These are phyloP conservation scores for Ormyrus pomaceus DNA, from an alignment of 2,888 invertebrate species.

Conservation along the genomic window DNA sequence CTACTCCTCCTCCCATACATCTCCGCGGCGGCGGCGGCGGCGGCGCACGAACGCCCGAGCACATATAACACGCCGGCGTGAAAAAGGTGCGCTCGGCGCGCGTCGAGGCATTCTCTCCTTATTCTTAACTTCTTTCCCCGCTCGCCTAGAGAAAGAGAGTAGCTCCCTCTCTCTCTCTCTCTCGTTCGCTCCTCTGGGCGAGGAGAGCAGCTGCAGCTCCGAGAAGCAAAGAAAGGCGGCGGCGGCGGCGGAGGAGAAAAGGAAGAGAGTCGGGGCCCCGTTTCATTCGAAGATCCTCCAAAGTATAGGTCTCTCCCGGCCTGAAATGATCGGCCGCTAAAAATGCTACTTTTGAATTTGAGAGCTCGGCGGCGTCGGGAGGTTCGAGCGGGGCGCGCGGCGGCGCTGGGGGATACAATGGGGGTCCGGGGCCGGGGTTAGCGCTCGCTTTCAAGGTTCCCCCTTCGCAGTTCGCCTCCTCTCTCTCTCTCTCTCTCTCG, in stretches of 20 bases:
- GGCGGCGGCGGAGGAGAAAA: background rate
- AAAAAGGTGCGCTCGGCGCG: background rate
- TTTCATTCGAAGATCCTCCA: slow-evolving; percentile 22
- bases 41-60: too few species aligned
- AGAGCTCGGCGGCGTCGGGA: slow-evolving; percentile 23
- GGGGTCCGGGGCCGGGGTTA: slow-evolving; percentile 56
- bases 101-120: background rate
- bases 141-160: too few species aligned
- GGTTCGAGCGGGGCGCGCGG: background rate
- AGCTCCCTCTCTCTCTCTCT: too few species aligned
- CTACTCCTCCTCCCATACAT: too few species aligned
- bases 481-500: slow-evolving; percentile 2
- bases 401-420: too few species aligned
- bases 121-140: too few species aligned
- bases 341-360: slow-evolving; percentile 51
- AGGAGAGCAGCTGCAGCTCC: background rate
- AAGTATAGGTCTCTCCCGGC: slow-evolving; percentile 39
- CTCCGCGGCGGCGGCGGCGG: too few species aligned
- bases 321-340: slow-evolving; percentile 34
- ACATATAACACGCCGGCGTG: background rate
- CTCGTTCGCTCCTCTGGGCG: too few species aligned
- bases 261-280: background rate
- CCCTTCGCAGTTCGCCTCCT: slow-evolving; percentile 7
- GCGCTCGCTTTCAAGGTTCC: slow-evolving; percentile 64
- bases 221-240: slow-evolving; percentile 20